phyloP scores from a whole-genome alignment of 2,888 invertebrate genomes.

The Trissoscelio sp. region DNA sequence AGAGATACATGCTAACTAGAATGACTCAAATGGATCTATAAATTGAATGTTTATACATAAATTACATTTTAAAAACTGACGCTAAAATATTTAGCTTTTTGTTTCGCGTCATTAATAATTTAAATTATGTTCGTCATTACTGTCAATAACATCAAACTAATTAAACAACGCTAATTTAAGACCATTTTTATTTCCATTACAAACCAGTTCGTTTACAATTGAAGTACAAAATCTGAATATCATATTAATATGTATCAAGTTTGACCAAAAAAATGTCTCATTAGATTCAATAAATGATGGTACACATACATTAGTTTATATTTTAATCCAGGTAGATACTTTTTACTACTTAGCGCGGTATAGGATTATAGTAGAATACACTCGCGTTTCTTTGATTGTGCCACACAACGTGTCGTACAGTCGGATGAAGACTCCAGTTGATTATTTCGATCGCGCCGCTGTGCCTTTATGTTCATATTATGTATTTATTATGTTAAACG shows the following conservation, averaged over 20 bases:
- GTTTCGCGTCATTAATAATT: slow-evolving; percentile 23
- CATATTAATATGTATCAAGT: slow-evolving; percentile 25
- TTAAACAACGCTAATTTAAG: slow-evolving; percentile 30
- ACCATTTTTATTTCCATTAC: slow-evolving; percentile 15
- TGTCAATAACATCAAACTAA: slow-evolving; percentile 28
- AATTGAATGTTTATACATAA: slow-evolving; percentile 46
- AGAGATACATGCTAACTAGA: slow-evolving; percentile 51
- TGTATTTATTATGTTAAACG: slow-evolving; percentile 83
- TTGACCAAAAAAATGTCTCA: slow-evolving; percentile 46
- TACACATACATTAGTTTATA: slow-evolving; percentile 26
- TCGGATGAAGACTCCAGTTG: slow-evolving; percentile 74
- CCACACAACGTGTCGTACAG: slow-evolving; percentile 57
- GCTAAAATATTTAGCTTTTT: slow-evolving; percentile 29
- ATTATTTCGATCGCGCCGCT: slow-evolving; percentile 82
- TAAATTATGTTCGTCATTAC: slow-evolving; percentile 26
- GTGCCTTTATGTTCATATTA: slow-evolving; percentile 83
- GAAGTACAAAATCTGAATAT: slow-evolving; percentile 26
- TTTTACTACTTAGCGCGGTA: slow-evolving; percentile 39
- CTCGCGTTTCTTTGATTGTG: slow-evolving; percentile 53
- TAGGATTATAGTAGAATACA: slow-evolving; percentile 43
- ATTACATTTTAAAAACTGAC: slow-evolving; percentile 22
- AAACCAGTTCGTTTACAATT: no score
- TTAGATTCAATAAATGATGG: slow-evolving; percentile 31
- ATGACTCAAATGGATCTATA: slow-evolving; percentile 43
- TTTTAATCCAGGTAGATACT: slow-evolving; percentile 27